Base-by-base conservation (phyloP, 2,113 vertebrate species). In the Myiozetetes cayanensis region DNA sequence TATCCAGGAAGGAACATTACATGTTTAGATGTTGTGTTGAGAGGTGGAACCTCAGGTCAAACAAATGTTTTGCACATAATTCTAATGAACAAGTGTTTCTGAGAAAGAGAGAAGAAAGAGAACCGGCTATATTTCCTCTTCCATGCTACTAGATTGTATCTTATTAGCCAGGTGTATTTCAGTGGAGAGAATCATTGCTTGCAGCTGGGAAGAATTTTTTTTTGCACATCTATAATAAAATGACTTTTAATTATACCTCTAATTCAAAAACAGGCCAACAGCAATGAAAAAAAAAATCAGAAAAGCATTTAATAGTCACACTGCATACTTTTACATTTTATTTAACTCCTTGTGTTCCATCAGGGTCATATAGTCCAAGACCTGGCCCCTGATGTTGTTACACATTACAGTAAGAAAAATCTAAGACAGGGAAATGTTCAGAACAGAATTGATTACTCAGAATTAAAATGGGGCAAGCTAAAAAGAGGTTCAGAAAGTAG, bases 261-360 rank as follows among this genome's bases (percentile, higher is more conserved):
- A 37, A 31, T 74, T 78, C 16, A 78, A 74, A 75, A 71, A 5
- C 13, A 87, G 35, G 16, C 4, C 30, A 84, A 25, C 2, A 46
- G 39, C 35, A 2, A 33, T 33, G 9, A 52, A 47, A 74, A 53
- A 53, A 25, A 52, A 25, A 24, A 12, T 19, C 5, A 65, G 14
- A 61, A 79, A 62, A 20, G 46, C 25, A 31, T 9, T 83, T 58
- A 58, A 56, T n/a, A 93, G 5, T 41, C 3, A 39, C 33, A 6
- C 2, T 59, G 14, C 31, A 56, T 76, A 52, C 27, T 83, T 68
- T 44, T 30, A 47, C 2, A 56, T 67, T 96, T 96, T 93, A 70
- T 79, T 95, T 97, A 92, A 84, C 72, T 87, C 13, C 10, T 23
- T 33, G 20, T 72, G 35, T 59, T 79, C 27, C 44, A 78, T 37